Conservation (phyloP, 2,888 invertebrate species). For the Amblyjoppa proteus region DNA sequence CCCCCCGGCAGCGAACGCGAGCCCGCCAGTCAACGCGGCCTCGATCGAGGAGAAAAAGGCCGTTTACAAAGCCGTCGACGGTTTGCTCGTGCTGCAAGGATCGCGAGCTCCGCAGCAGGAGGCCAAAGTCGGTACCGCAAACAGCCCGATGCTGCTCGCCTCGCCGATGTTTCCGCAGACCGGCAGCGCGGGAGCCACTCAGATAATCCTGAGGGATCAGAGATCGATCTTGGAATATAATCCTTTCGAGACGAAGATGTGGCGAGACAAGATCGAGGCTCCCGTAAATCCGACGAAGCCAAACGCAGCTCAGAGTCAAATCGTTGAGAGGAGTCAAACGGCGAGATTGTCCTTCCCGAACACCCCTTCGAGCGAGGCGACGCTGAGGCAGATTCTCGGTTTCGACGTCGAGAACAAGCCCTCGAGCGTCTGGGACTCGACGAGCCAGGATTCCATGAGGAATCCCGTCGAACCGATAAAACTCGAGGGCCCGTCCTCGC, state of each 20-base stretch:
- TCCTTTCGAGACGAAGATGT: constrained; percentile 36
- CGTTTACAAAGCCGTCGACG: constrained; percentile 68
- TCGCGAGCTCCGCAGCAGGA: constrained; percentile 68
- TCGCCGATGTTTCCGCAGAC: constrained; percentile 30
- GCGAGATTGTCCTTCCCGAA: constrained; percentile 37
- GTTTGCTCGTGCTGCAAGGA: constrained; percentile 72
- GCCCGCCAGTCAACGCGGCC: neutral
- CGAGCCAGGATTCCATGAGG: constrained; percentile 5
- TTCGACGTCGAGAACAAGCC: constrained; percentile 29
- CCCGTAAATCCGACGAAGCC: neutral
- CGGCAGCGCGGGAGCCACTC: constrained; percentile 14
- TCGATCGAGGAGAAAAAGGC: constrained; percentile 67
- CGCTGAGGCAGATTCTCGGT: constrained; percentile 39
- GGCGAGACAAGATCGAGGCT: constrained; percentile 44
- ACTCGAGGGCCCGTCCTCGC: neutral
- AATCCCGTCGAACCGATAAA: neutral
- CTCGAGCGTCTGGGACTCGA: constrained; percentile 27
- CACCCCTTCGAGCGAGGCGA: constrained; percentile 15
- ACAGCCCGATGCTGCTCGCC: constrained; percentile 15
- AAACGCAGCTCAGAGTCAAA: neutral
- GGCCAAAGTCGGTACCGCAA: constrained; percentile 61
- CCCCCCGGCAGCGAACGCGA: neutral
- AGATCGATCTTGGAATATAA: constrained; percentile 2
- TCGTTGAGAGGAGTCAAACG: neutral
- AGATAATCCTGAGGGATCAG: constrained; percentile 32